Evolutionary conservation across 2,888 invertebrate species (phyloP).

Genomic region (Rhagophthalmus giganteus): DNA sequence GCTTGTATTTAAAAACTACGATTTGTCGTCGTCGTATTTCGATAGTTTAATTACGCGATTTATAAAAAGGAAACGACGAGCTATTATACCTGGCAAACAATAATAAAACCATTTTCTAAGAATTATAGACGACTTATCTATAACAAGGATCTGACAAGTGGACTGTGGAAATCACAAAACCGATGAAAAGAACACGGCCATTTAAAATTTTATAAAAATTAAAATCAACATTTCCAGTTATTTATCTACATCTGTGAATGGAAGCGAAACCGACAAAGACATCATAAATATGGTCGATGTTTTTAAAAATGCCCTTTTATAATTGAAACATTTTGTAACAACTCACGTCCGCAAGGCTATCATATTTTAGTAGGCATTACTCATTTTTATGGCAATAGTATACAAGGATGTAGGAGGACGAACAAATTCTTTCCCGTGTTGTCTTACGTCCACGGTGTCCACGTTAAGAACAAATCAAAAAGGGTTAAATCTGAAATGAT

Average conservation of each 20-base stretch:
- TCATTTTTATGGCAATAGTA: slow-evolving; percentile 38
- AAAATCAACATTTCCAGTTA: slow-evolving; percentile 1
- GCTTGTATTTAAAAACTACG: too few species aligned
- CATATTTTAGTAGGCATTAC: slow-evolving; percentile 38
- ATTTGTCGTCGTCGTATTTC: too few species aligned
- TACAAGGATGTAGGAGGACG: too few species aligned
- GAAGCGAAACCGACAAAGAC: slow-evolving; percentile 14
- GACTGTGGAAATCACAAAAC: slow-evolving; percentile 13
- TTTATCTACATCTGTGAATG: slow-evolving; percentile 13
- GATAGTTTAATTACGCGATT: too few species aligned
- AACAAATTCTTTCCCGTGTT: slow-evolving; percentile 7
- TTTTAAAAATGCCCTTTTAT: slow-evolving; percentile 24
- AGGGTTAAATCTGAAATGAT: slow-evolving; percentile 12
- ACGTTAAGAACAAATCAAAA: slow-evolving; percentile 7
- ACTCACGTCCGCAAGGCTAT: slow-evolving; percentile 37
- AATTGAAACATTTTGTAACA: slow-evolving; percentile 37
- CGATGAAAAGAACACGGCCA: slow-evolving; percentile 5
- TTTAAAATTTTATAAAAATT: slow-evolving; percentile 5
- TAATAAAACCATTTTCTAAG: too few species aligned
- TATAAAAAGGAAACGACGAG: too few species aligned
- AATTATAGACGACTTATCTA: too few species aligned
- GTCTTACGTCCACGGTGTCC: slow-evolving; percentile 9
- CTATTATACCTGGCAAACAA: too few species aligned
- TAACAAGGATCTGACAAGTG: slow-evolving; percentile 6
- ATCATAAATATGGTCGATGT: slow-evolving; percentile 2